A percentile compares a stretch with the other conserved stretches of the same genome.
phyloP scores from a whole-genome alignment of 2,888 invertebrate genomes.

The Seladonia tumulorum region DNA sequence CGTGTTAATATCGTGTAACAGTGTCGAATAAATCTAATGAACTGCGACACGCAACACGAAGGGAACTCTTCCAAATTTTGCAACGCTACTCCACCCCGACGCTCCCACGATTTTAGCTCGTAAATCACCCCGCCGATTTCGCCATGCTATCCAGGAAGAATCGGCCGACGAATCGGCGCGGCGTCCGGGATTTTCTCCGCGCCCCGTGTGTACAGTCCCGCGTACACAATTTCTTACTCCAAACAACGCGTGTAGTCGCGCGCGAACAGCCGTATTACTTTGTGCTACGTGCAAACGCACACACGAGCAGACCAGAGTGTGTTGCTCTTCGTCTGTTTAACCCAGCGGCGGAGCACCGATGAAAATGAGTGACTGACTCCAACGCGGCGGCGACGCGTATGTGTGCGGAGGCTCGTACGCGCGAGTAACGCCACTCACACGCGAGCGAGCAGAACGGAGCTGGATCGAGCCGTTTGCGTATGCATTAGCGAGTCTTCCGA shows the following conservation, averaged over 20 bases:
- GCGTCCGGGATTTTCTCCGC: conserved; percentile 27
- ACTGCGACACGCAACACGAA: not conserved
- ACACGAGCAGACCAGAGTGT: not conserved
- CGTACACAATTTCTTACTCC: conserved; percentile 30
- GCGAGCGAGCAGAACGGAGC: not conserved
- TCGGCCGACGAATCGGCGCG: not conserved
- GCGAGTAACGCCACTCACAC: conserved; percentile 38
- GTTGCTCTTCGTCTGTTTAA: conserved; percentile 44
- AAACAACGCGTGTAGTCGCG: conserved; percentile 21
- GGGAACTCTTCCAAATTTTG: not conserved
- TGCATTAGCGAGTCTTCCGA: conserved; percentile 44
- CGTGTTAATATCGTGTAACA: not conserved
- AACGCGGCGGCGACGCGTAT: conserved; percentile 18
- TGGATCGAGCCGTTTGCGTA: conserved; percentile 5
- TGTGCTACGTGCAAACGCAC: conserved; percentile 26
- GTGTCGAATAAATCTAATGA: not conserved
- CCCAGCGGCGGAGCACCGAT: conserved; percentile 38
- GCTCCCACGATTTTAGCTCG: conserved; percentile 11
- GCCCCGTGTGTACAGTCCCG: conserved; percentile 7
- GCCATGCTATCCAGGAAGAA: not conserved
- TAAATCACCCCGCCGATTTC: conserved; percentile 14
- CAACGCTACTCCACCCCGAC: not conserved
- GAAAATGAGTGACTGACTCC: conserved; percentile 53
- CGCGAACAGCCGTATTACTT: conserved; percentile 29
- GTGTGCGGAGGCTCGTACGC: conserved; percentile 34